Evolutionary conservation across 2,113 vertebrate genomes (phyloP).

Genomic region (Elaphurus davidianus): DNA sequence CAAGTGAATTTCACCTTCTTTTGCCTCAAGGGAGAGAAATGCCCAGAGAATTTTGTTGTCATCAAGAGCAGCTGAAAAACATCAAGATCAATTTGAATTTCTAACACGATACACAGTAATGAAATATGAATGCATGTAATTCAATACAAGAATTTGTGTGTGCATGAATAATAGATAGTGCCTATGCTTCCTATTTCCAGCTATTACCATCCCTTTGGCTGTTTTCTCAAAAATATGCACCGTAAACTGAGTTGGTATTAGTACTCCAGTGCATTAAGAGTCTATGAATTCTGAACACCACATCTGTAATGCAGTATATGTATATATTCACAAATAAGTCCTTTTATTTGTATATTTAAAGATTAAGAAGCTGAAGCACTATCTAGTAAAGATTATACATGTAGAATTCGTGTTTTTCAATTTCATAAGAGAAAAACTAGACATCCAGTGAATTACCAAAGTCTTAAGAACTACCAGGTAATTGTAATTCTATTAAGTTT

Average conservation of each 20-base stretch:
- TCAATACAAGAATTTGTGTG: not conserved
- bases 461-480: not conserved
- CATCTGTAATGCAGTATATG: not conserved
- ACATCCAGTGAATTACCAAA: not conserved
- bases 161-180: slow-evolving; percentile 40
- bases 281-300: slow-evolving; percentile 16
- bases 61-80: slow-evolving; percentile 27
- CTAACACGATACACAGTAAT: slow-evolving; percentile 16
- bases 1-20: slow-evolving; percentile 66
- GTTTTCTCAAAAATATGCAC: not conserved
- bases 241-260: not conserved
- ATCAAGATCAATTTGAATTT: slow-evolving; percentile 44
- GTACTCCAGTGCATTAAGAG: not conserved
- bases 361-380: not conserved
- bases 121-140: slow-evolving; percentile 40
- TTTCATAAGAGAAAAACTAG: not conserved
- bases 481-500: not conserved
- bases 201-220: not conserved
- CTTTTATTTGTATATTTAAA: not conserved
- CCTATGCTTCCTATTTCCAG: not conserved
- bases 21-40: slow-evolving; percentile 48
- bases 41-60: slow-evolving; percentile 55
- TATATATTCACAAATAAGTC: not conserved
- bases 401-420: not conserved
- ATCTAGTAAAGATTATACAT: not conserved